Base-by-base conservation (phyloP, 2,797 vertebrate species). In the Argyrosomus regius region DNA sequence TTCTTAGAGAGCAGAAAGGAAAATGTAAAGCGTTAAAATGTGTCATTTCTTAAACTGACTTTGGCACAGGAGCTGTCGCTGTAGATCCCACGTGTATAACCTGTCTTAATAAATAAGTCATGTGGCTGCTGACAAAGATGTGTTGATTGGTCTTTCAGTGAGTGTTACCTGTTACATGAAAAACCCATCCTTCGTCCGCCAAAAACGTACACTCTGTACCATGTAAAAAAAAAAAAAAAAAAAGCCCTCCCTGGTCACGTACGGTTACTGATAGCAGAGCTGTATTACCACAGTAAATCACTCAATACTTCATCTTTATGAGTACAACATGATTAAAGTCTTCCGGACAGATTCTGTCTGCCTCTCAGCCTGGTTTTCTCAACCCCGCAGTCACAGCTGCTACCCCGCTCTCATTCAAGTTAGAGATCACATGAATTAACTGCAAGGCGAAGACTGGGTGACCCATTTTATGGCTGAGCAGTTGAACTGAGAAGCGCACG, bases 371-470 rank as follows among this genome's bases (percentile, higher is more conserved):
- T 18, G 28, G 64, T 63, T 67, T 57, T 43, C 31, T 77, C 60
- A 10, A 28, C 7, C 9, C 77, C 54, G 16, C 87, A 56, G 76
- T 77, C 83, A 16, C 87, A 79, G 85, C 90, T 81, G 81, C 80
- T 76, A 28, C 73, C 35, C 52, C 43, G 60, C 82, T 76, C 72
- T 77, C 62, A 31, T 77, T 75, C 78, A 79, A 68, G 43, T 76
- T 71, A 14, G 64, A 85, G 75, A 77, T 90, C 81, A 75, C 89
- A 89, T 89, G 84, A 92, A 91, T 90, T 89, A 89, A 91, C 87
- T 90, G 91, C 79, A 16, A 82, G 79, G 75, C 17, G 22, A 83
- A 70, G 78, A 90, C 82, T 77, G 83, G 75, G 77, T 90, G 91
- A 92, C 87, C 91, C 86, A 91, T 87, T 93, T 89, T 84, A 87